Conservation (phyloP, 2,888 invertebrate genomes). For the Congeria kusceri region DNA sequence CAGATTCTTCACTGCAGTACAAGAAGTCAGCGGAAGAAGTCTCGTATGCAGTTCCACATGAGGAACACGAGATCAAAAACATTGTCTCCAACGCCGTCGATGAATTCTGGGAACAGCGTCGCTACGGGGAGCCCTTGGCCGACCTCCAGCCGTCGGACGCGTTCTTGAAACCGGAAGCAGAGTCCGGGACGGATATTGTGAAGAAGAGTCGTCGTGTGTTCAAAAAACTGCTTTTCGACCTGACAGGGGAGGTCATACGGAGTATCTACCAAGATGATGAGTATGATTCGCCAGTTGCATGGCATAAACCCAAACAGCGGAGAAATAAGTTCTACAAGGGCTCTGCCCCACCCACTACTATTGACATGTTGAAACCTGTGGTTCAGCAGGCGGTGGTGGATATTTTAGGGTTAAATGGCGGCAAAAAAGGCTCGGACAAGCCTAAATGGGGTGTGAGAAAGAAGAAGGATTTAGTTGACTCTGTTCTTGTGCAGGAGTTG, state of each 20-base stretch:
- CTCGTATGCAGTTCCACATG: conserved; percentile 81
- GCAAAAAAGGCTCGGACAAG: conserved; percentile 65
- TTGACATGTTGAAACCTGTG: conserved; percentile 77
- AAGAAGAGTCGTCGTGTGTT: conserved; percentile 79
- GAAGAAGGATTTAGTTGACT: conserved; percentile 89
- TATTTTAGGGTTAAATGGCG: conserved; percentile 78
- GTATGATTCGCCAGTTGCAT: conserved; percentile 86
- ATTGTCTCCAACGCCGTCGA: conserved; percentile 79
- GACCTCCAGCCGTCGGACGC: conserved; percentile 71
- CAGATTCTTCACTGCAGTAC: conserved; percentile 42
- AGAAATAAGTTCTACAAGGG: conserved; percentile 78
- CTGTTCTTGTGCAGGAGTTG: conserved; percentile 90
- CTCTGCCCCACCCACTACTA: conserved; percentile 76
- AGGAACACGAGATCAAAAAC: conserved; percentile 75
- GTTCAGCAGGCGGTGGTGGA: conserved; percentile 78
- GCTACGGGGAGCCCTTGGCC: conserved; percentile 78
- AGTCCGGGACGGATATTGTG: conserved; percentile 67
- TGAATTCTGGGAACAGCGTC: conserved; percentile 78
- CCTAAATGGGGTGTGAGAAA: conserved; percentile 81
- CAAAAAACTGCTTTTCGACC: conserved; percentile 83
- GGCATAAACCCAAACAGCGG: conserved; percentile 86
- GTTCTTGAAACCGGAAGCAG: conserved; percentile 68
- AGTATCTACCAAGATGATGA: conserved; percentile 82
- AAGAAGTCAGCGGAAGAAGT: conserved; percentile 71
- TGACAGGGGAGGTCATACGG: conserved; percentile 83